Conservation (phyloP, 2,113 vertebrate genomes). For the Argyrosomus japonicus region DNA sequence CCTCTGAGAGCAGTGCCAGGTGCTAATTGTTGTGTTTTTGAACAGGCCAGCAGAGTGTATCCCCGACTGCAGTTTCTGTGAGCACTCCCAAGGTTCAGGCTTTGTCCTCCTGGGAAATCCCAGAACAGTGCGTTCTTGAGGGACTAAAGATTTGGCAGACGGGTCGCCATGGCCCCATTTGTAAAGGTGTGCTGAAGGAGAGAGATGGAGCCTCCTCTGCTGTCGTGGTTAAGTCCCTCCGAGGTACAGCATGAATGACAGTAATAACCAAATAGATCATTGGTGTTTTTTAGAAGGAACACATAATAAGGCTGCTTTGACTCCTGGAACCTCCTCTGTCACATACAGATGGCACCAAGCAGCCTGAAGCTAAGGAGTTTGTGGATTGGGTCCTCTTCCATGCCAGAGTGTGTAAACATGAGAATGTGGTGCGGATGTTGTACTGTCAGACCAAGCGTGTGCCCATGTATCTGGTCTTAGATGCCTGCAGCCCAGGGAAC, state of each 20-base stretch:
- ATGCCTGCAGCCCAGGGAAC: constrained; percentile 75
- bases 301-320: background rate
- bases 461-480: constrained; percentile 79
- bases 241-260: constrained; percentile 52
- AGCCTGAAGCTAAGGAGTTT: constrained; percentile 71
- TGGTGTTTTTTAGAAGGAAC: too few species aligned
- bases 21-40: constrained; percentile 12
- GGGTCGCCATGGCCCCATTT: constrained; percentile 75
- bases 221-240: constrained; percentile 75
- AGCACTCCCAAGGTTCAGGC: constrained; percentile 26
- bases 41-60: constrained; percentile 42
- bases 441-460: constrained; percentile 72
- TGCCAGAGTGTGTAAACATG: constrained; percentile 74
- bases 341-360: constrained; percentile 59
- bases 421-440: constrained; percentile 80
- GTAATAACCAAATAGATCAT: too few species aligned
- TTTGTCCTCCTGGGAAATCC: constrained; percentile 71
- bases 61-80: background rate
- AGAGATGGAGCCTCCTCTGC: constrained; percentile 43
- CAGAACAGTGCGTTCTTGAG: constrained; percentile 66
- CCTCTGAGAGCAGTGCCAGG: background rate
- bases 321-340: background rate
- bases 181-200: constrained; percentile 67
- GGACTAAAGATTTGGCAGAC: constrained; percentile 71
- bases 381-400: constrained; percentile 76